Conservation (phyloP, 1,140 invertebrate species). For the Lucilia cuprina region DNA sequence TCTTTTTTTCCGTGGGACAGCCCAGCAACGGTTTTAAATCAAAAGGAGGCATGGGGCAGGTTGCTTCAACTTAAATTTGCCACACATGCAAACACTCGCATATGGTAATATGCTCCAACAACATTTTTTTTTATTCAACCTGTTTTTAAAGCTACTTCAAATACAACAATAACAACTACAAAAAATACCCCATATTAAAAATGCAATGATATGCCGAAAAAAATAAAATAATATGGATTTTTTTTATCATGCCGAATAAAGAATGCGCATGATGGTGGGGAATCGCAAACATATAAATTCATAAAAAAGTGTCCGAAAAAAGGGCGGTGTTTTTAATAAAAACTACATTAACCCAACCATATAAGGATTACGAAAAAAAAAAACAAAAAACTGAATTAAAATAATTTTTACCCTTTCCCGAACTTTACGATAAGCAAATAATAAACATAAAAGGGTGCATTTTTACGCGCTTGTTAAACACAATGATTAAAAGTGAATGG, state of each 20-base stretch:
- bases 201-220: slow-evolving; percentile 33
- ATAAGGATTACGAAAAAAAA: slow-evolving; percentile 4
- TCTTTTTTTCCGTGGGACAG: too few species aligned
- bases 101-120: not conserved
- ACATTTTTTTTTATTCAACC: not conserved
- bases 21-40: not conserved
- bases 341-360: not conserved
- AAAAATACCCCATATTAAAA: slow-evolving; percentile 29
- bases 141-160: not conserved
- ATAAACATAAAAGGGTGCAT: not conserved
- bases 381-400: slow-evolving; percentile 10
- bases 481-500: not conserved
- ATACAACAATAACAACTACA: not conserved
- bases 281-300: not conserved
- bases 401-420: not conserved
- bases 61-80: not conserved
- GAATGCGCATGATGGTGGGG: not conserved
- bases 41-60: not conserved
- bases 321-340: slow-evolving; percentile 11
- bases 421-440: not conserved
- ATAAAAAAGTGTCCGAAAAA: slow-evolving; percentile 20
- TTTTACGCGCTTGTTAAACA: slow-evolving; percentile 14
- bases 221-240: not conserved
- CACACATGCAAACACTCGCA: not conserved
- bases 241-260: not conserved